phyloP scores from a whole-genome alignment of 92 coral and sea anemone genomes.

The Epizoanthus illoricatus region DNA sequence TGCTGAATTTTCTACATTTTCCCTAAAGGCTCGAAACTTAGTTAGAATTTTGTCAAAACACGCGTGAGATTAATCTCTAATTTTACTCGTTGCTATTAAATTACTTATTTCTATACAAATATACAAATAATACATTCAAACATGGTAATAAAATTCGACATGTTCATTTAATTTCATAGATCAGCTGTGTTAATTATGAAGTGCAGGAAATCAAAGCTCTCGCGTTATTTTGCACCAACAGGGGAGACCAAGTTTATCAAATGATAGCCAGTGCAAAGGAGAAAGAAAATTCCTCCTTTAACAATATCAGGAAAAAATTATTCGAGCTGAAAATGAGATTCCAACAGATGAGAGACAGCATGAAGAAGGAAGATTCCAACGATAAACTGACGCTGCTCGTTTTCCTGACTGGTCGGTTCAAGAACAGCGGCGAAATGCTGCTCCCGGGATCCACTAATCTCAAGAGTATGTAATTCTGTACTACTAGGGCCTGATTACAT shows the following conservation, averaged over 20 bases:
- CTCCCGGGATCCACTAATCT: constrained; percentile 33
- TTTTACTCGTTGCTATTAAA: no score
- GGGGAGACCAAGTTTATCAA: constrained; percentile 29
- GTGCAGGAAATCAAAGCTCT: no score
- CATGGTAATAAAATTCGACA: no score
- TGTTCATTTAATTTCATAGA: no score
- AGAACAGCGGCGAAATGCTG: constrained; percentile 37
- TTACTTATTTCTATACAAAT: no score
- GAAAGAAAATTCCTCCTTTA: constrained; percentile 29
- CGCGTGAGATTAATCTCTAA: no score
- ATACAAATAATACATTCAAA: no score
- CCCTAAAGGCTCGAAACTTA: no score
- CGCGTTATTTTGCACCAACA: background rate
- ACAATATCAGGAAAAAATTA: constrained; percentile 32
- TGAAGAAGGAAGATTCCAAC: constrained; percentile 23
- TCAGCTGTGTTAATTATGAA: no score
- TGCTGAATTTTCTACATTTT: no score
- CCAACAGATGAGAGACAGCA: constrained; percentile 31
- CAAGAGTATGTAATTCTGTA: constrained; percentile 21
- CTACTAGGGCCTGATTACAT: no score
- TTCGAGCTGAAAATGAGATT: constrained; percentile 29
- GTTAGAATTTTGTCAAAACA: no score
- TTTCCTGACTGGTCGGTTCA: constrained; percentile 36
- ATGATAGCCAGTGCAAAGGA: constrained; percentile 30
- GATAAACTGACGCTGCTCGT: constrained; percentile 26